These are phyloP conservation scores for Microcebus ravelobensis DNA, from an alignment of 2,113 vertebrate species.

Conservation along the genomic window DNA sequence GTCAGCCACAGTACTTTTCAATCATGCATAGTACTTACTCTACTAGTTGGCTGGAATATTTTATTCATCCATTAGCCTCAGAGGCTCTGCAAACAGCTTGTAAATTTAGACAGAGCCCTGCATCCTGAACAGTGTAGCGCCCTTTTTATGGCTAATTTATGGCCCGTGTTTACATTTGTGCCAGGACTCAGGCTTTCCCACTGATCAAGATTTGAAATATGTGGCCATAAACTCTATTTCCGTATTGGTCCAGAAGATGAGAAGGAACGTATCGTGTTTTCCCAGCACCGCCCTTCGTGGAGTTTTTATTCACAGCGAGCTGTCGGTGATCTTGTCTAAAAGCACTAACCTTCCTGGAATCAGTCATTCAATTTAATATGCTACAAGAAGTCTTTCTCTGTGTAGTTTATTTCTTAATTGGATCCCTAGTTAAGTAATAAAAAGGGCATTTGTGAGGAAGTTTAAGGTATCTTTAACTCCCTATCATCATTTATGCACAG, in stretches of 20 bases:
- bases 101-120: slow-evolving; percentile 79
- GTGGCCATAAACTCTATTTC: slow-evolving; percentile 71
- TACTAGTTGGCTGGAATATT: slow-evolving; percentile 82
- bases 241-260: slow-evolving; percentile 49
- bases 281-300: neutral
- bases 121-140: slow-evolving; percentile 63
- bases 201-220: slow-evolving; percentile 79
- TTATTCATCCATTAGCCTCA: slow-evolving; percentile 80
- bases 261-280: slow-evolving; percentile 32
- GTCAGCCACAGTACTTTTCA: slow-evolving; percentile 77
- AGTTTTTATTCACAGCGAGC: neutral
- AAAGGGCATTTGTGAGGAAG: neutral
- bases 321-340: slow-evolving; percentile 32
- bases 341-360: slow-evolving; percentile 38
- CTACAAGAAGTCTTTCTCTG: neutral
- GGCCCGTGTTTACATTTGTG: slow-evolving; percentile 78
- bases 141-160: slow-evolving; percentile 81
- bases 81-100: slow-evolving; percentile 78
- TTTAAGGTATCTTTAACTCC: neutral
- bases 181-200: slow-evolving; percentile 70
- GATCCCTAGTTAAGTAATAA: neutral
- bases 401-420: neutral
- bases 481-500: neutral
- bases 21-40: slow-evolving; percentile 79
- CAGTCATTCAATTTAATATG: neutral